Conservation (phyloP, 2,113 vertebrate species). For the Cinclus mexicanus region DNA sequence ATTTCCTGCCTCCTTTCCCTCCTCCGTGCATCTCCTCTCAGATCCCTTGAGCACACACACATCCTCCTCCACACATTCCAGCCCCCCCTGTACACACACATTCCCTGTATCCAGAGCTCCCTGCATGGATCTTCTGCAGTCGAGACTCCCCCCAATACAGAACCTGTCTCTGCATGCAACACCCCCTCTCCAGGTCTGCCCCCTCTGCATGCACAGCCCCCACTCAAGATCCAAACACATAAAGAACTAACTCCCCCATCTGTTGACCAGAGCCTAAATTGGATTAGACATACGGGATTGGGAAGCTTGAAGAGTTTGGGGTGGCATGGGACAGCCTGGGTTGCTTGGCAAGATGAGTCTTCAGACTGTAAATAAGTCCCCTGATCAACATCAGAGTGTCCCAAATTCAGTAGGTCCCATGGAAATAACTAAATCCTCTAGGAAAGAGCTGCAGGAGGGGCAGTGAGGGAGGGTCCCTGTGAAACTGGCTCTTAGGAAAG, state of each 20-base stretch:
- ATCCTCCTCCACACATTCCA: fast-evolving
- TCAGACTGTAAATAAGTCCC: neutral
- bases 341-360: neutral
- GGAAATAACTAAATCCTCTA: neutral
- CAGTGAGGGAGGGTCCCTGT: neutral
- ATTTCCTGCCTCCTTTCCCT: neutral
- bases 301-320: neutral
- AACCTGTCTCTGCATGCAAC: neutral
- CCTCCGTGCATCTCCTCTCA: neutral
- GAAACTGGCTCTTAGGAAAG: neutral
- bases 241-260: neutral
- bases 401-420: neutral
- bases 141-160: neutral
- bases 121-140: neutral
- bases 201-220: neutral
- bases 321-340: neutral
- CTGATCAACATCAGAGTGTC: neutral
- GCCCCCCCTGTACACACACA: fast-evolving
- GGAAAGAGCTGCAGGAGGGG: neutral
- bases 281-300: neutral
- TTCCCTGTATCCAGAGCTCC: neutral
- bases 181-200: neutral
- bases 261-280: neutral
- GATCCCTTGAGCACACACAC: neutral
- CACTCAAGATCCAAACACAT: neutral